phyloP scores from a whole-genome alignment of 2,888 invertebrate species.

The Campaea margaritaria region DNA sequence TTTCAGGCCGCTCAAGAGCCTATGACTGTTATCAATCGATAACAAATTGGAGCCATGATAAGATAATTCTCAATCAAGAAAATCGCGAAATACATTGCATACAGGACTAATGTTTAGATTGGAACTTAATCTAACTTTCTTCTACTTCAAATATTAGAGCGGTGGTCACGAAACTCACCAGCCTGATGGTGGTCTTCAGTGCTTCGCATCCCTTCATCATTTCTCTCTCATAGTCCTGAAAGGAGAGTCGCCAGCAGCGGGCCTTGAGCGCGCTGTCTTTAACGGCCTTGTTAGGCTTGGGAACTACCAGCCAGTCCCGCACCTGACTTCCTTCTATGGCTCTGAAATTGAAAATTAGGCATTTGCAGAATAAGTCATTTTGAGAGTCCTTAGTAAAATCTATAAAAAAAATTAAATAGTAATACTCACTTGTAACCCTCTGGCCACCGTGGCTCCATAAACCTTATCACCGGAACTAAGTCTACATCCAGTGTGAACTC shows the following conservation, averaged over 20 bases:
- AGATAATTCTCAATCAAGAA: too few species aligned
- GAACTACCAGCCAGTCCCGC: slow-evolving; percentile 80
- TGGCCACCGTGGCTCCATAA: slow-evolving; percentile 73
- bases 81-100: too few species aligned
- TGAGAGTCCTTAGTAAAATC: too few species aligned
- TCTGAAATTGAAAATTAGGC: slow-evolving; percentile 29
- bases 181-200: slow-evolving; percentile 74
- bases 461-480: slow-evolving; percentile 82
- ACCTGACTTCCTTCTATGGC: slow-evolving; percentile 47
- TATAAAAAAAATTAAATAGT: too few species aligned
- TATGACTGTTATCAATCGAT: too few species aligned
- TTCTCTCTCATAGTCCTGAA: slow-evolving; percentile 82
- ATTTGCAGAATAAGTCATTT: neutral
- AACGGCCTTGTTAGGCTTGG: slow-evolving; percentile 75
- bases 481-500: slow-evolving; percentile 77
- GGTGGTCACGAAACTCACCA: slow-evolving; percentile 54
- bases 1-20: too few species aligned
- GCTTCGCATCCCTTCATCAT: slow-evolving; percentile 73
- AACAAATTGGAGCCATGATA: too few species aligned
- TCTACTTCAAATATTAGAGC: too few species aligned
- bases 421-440: slow-evolving; percentile 63
- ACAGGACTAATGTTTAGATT: too few species aligned
- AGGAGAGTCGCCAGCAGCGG: slow-evolving; percentile 84
- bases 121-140: too few species aligned
- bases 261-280: slow-evolving; percentile 49